A percentile compares a stretch with the other conserved stretches of the same genome.
These are phyloP conservation scores for Protophormia terraenovae DNA, from an alignment of 2,888 invertebrate species.

Conservation along the genomic window DNA sequence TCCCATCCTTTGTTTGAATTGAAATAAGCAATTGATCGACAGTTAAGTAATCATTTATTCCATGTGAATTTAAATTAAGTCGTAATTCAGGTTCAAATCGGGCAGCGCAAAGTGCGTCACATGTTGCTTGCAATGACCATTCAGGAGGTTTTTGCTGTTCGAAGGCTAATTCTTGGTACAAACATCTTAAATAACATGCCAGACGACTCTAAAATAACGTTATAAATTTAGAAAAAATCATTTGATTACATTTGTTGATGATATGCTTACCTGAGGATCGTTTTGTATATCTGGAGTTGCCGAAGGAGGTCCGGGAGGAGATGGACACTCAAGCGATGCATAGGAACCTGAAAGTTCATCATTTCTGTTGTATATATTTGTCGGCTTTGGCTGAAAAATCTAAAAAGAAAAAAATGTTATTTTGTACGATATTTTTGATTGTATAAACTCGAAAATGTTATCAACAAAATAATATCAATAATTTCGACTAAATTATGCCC, in stretches of 20 bases:
- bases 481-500: too few relatives aligned
- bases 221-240: background rate
- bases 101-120: constrained; percentile 82
- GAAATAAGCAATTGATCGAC: constrained; percentile 82
- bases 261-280: constrained; percentile 75
- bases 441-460: too few relatives aligned
- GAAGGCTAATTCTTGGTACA: constrained; percentile 82
- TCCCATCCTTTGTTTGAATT: constrained; percentile 82
- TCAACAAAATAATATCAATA: too few relatives aligned
- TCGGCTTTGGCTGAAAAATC: constrained; percentile 74
- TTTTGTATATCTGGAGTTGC: constrained; percentile 74
- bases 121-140: constrained; percentile 82
- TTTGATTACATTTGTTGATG: background rate
- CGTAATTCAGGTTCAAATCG: constrained; percentile 82
- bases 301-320: constrained; percentile 76
- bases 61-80: constrained; percentile 77
- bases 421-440: too few relatives aligned
- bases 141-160: constrained; percentile 82
- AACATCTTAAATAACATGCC: constrained; percentile 81
- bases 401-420: constrained; percentile 31
- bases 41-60: constrained; percentile 76
- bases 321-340: constrained; percentile 76
- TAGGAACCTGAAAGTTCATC: constrained; percentile 76
- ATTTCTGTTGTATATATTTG: constrained; percentile 73
- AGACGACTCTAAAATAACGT: constrained; percentile 76